Evolutionary conservation across 2,113 vertebrate genomes (phyloP).

Genomic region (Pongo abelii): DNA sequence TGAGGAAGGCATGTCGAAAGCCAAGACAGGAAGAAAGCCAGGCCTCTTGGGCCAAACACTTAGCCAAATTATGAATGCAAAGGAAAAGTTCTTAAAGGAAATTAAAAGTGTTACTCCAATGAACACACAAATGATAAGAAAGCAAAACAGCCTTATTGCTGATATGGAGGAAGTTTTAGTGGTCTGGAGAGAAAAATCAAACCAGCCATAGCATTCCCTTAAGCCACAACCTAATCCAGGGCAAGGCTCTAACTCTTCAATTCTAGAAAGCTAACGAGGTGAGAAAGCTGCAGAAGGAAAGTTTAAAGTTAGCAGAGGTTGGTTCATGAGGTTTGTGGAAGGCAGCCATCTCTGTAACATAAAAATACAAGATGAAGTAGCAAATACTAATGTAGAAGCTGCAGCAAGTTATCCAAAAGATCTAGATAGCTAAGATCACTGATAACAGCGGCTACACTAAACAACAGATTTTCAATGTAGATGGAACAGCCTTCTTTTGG

Average conservation of each 20-base stretch:
- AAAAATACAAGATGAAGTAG: neutral
- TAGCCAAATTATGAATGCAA: neutral
- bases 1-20: neutral
- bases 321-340: neutral
- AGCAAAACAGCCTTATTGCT: neutral
- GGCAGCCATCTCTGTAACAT: neutral
- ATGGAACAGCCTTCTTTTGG: neutral
- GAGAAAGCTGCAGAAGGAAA: neutral
- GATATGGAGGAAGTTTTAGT: neutral
- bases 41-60: neutral
- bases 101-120: neutral
- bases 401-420: neutral
- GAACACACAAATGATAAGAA: neutral
- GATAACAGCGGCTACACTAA: neutral
- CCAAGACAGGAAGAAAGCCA: neutral
- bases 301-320: neutral
- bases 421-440: neutral
- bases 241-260: neutral
- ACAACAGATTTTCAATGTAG: neutral
- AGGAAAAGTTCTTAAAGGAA: neutral
- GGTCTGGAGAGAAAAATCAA: neutral
- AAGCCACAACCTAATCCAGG: neutral
- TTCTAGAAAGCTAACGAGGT: neutral
- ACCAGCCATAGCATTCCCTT: neutral
- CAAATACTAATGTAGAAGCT: neutral